Percentiles rank a stretch among this genome's conserved stretches.
Conservation (phyloP, 2,113 vertebrate genomes). For the Tragelaphus buxtoni region DNA sequence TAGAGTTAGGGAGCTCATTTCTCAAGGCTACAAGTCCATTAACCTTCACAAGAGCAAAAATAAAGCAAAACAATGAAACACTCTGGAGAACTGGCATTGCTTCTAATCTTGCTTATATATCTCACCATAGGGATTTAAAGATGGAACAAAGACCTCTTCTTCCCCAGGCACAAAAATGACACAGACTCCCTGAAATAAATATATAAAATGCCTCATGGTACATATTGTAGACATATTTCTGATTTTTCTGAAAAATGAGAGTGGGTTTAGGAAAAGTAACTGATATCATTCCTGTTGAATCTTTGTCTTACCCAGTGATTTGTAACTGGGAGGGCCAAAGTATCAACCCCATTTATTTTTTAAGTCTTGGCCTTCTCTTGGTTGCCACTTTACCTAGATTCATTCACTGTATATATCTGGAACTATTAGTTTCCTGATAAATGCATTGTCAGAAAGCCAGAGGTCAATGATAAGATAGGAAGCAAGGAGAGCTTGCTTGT, state of each 20-base stretch:
- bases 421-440: constrained; percentile 47
- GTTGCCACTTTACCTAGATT: constrained; percentile 27
- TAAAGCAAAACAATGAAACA: constrained; percentile 50
- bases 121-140: background rate
- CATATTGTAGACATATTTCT: background rate
- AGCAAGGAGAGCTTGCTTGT: constrained; percentile 16
- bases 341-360: constrained; percentile 41
- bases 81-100: background rate
- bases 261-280: background rate
- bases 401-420: background rate
- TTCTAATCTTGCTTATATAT: constrained; percentile 37
- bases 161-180: background rate
- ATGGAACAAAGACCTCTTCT: background rate
- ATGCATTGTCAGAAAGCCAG: constrained; percentile 41
- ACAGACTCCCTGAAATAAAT: background rate
- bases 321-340: constrained; percentile 29
- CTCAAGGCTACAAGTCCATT: constrained; percentile 45
- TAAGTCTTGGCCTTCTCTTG: background rate
- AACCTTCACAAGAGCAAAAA: constrained; percentile 54
- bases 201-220: background rate
- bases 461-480: background rate
- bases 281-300: background rate
- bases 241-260: background rate
- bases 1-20: background rate
- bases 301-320: constrained; percentile 25